Base-by-base conservation (phyloP, 1,140 invertebrate genomes). In the Stegodyphus mimosarum region DNA sequence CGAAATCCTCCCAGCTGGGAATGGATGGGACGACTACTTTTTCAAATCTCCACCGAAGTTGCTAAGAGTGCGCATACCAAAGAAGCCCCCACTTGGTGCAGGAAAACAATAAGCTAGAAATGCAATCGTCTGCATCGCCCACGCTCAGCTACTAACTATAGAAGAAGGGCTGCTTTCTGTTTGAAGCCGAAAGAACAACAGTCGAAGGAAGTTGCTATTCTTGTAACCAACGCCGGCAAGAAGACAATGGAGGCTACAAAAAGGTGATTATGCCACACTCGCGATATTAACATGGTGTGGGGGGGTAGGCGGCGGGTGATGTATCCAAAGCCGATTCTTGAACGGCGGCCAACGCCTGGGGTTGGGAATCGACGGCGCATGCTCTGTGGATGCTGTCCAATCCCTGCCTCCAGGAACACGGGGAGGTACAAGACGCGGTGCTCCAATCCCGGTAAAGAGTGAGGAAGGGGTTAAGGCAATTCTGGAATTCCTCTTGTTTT, bases 121-220 rank as follows among this genome's bases (percentile, higher is more conserved):
- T 63, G 78, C 78, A 60, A 71, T 77, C 64, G n/a, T 15, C 77
- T 70, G 15, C 9, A 18, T 50, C 6, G 78, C 78, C 78, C 70
- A 81, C 78, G 70, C 78, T 69, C 78, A 33, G 15, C 15, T 33
- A 50, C 78, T 81, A 81, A 81, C 78, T 81, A 81, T 81, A 81
- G 78, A 11, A 55, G 63, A 71, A 15, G 15, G 9, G 55, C 55
- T 9, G 55, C 55, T 33, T 33, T 33, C 33, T 33, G 33, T 60
- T 60, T 60, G 55, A 9, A 60, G 55, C 55, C 9, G 15, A 15
- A 9, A 9, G 15, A 60, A 15, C 55, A 60, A 60, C 9, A 69
- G 55, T 72, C 52, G 63, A 81, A 9, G 15, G 55, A 9, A 71
- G 69, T 60, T 72, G 11, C 78, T 81, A 81, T 81, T 81, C 78